Evolutionary conservation across 2,113 vertebrate species (phyloP).

Genomic region (Eulemur rufifrons): DNA sequence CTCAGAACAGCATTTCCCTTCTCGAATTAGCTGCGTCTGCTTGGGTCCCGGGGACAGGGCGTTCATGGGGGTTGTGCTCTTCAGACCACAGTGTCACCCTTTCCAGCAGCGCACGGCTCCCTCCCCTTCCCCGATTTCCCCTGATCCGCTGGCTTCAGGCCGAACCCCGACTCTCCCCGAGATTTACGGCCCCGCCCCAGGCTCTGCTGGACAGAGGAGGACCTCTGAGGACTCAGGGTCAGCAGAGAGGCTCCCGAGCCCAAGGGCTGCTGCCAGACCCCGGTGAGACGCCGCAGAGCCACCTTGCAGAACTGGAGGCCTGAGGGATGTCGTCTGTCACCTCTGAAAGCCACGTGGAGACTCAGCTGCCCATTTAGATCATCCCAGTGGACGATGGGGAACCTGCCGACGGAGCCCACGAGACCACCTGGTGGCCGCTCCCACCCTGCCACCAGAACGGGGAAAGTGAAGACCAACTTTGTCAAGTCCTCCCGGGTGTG

Average conservation of each 20-base stretch:
- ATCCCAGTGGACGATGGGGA: constrained; percentile 4
- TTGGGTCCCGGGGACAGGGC: background rate
- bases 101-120: rapidly evolving
- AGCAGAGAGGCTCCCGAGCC: rapidly evolving
- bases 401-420: background rate
- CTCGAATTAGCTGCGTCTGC: rapidly evolving
- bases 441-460: background rate
- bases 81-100: rapidly evolving
- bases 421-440: constrained; percentile 1
- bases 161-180: constrained; percentile 42
- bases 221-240: rapidly evolving
- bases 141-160: constrained; percentile 58
- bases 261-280: background rate
- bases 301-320: background rate
- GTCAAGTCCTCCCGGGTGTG: rapidly evolving
- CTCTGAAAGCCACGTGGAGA: constrained; percentile 25
- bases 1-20: background rate
- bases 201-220: background rate
- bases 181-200: background rate
- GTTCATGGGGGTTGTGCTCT: rapidly evolving
- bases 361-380: constrained; percentile 37
- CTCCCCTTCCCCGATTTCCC: background rate
- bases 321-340: background rate
- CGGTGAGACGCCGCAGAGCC: rapidly evolving
- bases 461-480: background rate